These are phyloP conservation scores for Mastacembelus armatus DNA, from an alignment of 2,797 vertebrate species.

Conservation along the genomic window DNA sequence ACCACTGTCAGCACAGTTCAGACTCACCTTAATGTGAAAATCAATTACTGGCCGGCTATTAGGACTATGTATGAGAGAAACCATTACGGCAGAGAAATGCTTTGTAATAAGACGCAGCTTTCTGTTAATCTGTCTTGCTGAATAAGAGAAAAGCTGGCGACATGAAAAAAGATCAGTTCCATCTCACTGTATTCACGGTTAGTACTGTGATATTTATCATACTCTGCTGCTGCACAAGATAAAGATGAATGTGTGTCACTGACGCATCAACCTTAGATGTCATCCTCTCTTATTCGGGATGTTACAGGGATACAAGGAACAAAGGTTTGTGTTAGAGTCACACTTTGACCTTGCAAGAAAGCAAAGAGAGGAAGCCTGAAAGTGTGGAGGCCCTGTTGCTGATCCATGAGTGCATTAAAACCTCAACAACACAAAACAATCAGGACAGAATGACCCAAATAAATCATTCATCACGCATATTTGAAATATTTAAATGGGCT, in stretches of 20 bases:
- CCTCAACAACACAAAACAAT: slow-evolving; percentile 20
- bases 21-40: slow-evolving; percentile 59
- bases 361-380: not conserved
- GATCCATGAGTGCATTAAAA: not conserved
- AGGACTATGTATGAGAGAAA: slow-evolving; percentile 1
- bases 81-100: slow-evolving; percentile 17
- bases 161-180: not conserved
- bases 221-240: not conserved
- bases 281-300: not conserved
- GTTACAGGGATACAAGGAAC: not conserved
- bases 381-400: not conserved
- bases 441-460: slow-evolving; percentile 43
- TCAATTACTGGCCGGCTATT: slow-evolving; percentile 43
- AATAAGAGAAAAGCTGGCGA: not conserved
- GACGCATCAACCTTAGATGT: not conserved
- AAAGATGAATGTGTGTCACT: not conserved
- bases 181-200: not conserved
- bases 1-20: slow-evolving; percentile 43
- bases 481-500: slow-evolving; percentile 49
- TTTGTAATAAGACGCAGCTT: slow-evolving; percentile 13
- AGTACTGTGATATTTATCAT: not conserved
- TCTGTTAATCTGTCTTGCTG: slow-evolving; percentile 21
- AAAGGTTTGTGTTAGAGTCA: not conserved
- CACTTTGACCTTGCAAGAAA: slow-evolving; percentile 7
- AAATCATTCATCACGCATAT: slow-evolving; percentile 48